Percentiles rank a stretch among this genome's conserved stretches.
These are phyloP conservation scores for Sycophila texana DNA, from an alignment of 2,888 invertebrate species.

Conservation along the genomic window DNA sequence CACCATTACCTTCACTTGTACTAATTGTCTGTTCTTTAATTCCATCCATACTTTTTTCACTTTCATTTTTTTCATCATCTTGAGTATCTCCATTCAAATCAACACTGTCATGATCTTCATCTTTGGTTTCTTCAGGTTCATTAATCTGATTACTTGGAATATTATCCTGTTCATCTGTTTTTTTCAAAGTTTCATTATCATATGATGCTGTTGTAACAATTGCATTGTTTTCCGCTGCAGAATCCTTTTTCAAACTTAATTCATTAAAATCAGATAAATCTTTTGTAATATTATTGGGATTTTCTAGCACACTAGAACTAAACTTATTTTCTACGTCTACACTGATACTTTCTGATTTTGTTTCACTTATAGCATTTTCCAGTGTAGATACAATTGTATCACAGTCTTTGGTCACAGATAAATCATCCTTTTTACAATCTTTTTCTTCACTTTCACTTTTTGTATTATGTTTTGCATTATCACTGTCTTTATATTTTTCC, in stretches of 20 bases:
- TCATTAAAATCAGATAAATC: not conserved
- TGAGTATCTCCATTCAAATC: not conserved
- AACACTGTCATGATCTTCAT: not conserved
- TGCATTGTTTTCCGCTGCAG: slow-evolving; percentile 13
- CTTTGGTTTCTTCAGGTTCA: slow-evolving; percentile 12
- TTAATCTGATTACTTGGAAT: slow-evolving; percentile 1
- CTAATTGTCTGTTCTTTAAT: not conserved
- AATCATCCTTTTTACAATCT: slow-evolving; percentile 6
- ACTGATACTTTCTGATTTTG: slow-evolving; percentile 17
- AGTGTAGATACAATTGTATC: slow-evolving; percentile 27
- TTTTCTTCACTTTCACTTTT: not conserved
- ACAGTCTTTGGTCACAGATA: slow-evolving; percentile 46
- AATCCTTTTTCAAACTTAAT: not conserved
- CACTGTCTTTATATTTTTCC: slow-evolving; percentile 1
- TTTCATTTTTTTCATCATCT: slow-evolving; percentile 11
- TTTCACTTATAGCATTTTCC: slow-evolving; percentile 28
- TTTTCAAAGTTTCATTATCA: slow-evolving; percentile 27
- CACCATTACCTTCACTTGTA: slow-evolving; percentile 12
- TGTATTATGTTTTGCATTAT: not conserved
- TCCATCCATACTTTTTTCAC: slow-evolving; percentile 4
- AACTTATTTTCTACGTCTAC: slow-evolving; percentile 18
- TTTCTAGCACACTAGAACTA: slow-evolving; percentile 2
- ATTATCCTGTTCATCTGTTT: slow-evolving; percentile 15
- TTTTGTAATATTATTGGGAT: not conserved
- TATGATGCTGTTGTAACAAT: slow-evolving; percentile 35